Evolutionary conservation across 53 echinoderm and acorn worm species (phyloP).

Genomic region (Antedon mediterranea): DNA sequence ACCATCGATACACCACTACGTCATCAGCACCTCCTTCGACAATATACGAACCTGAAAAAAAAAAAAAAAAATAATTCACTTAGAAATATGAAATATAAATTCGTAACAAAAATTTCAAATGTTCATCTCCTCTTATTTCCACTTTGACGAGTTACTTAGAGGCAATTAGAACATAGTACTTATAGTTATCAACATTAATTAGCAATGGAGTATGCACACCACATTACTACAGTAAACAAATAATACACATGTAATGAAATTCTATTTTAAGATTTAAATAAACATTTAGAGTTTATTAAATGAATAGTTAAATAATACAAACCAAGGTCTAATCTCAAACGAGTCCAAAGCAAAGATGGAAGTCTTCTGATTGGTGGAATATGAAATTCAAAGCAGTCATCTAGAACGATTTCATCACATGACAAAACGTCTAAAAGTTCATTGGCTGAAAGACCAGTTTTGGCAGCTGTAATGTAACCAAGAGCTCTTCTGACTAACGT

Average conservation of each 20-base stretch:
- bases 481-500: constrained; percentile 55
- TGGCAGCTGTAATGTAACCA: constrained; percentile 71
- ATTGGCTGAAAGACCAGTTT: constrained; percentile 58
- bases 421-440: constrained; percentile 80
- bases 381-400: constrained; percentile 73
- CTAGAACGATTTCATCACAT: constrained; percentile 76
- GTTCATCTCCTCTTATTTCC: too few relatives aligned
- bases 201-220: too few relatives aligned
- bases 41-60: constrained; percentile 50
- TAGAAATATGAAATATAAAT: too few relatives aligned
- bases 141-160: too few relatives aligned
- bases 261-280: too few relatives aligned
- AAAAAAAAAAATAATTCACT: constrained; percentile 3
- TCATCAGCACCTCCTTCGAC: constrained; percentile 84
- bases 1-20: constrained; percentile 69
- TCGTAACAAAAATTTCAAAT: too few relatives aligned
- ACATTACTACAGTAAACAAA: too few relatives aligned
- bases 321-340: constrained; percentile 61
- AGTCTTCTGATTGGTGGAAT: constrained; percentile 62
- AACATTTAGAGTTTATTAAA: too few relatives aligned
- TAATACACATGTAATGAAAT: too few relatives aligned
- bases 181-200: too few relatives aligned
- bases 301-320: not conserved
- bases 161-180: too few relatives aligned
- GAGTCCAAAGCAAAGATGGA: constrained; percentile 67